Evolutionary conservation across 2,797 vertebrate genomes (phyloP).

Genomic region (Phalloptychus januarius): DNA sequence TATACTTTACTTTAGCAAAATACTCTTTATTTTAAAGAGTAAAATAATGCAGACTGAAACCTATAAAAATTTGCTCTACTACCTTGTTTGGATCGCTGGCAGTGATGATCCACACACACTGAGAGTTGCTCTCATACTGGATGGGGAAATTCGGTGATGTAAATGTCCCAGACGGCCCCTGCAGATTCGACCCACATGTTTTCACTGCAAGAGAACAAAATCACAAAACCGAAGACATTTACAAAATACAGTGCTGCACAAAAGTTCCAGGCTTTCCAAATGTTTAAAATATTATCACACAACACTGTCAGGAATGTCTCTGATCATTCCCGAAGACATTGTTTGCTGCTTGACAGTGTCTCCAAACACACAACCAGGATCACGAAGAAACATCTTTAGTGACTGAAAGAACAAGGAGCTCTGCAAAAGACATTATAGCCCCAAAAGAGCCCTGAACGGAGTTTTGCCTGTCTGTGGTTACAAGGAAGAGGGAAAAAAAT

Average conservation of each 20-base stretch:
- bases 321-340: background rate
- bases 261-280: background rate
- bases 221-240: background rate
- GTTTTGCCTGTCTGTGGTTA: constrained; percentile 1
- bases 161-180: constrained; percentile 92
- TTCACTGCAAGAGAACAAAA: constrained; percentile 82
- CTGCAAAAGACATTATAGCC: constrained; percentile 3
- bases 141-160: constrained; percentile 97
- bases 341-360: constrained; percentile 4
- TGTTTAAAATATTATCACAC: constrained; percentile 9
- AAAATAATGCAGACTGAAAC: constrained; percentile 10
- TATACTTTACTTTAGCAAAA: too few relatives aligned
- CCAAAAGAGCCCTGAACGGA: constrained; percentile 8
- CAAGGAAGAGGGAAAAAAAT: background rate
- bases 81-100: constrained; percentile 95
- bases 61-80: constrained; percentile 22
- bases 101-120: constrained; percentile 97
- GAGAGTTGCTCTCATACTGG: constrained; percentile 97
- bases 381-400: constrained; percentile 7
- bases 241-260: background rate
- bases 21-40: too few relatives aligned
- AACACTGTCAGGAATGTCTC: background rate
- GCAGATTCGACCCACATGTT: constrained; percentile 95
- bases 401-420: constrained; percentile 5
- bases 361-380: background rate